Conservation (phyloP, 2,113 vertebrate genomes). For the Tragelaphus strepsiceros region DNA sequence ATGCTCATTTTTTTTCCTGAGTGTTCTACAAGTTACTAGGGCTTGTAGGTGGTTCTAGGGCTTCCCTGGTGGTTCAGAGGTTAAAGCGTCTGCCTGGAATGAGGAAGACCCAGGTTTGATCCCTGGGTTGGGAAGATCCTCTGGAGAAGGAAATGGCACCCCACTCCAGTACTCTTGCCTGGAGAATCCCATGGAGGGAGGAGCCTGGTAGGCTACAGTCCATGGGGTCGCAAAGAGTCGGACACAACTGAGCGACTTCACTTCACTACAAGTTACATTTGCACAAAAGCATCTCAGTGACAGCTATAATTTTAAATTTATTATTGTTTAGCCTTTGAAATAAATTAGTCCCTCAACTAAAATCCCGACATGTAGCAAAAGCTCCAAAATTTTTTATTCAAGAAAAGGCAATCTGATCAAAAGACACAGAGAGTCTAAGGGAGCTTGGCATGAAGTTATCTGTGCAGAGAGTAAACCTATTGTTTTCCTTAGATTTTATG, state of each 20-base stretch:
- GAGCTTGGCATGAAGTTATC: not conserved
- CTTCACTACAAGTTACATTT: not conserved
- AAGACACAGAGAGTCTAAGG: not conserved
- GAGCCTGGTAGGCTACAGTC: too few species aligned
- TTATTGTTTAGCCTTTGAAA: not conserved
- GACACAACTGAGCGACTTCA: too few species aligned
- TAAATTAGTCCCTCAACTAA: not conserved
- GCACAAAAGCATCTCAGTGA: not conserved
- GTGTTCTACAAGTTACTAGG: not conserved
- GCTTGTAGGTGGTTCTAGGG: too few species aligned
- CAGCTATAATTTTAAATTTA: not conserved
- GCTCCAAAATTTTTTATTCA: not conserved
- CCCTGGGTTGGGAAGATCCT: too few species aligned
- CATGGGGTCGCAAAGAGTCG: too few species aligned
- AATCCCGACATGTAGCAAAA: not conserved
- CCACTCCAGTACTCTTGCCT: too few species aligned
- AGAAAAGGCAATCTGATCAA: not conserved
- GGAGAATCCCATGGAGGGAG: too few species aligned
- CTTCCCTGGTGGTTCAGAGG: too few species aligned
- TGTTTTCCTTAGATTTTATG: not conserved
- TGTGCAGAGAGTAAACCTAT: not conserved
- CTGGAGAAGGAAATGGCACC: too few species aligned
- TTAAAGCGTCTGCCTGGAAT: too few species aligned
- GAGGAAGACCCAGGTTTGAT: too few species aligned
- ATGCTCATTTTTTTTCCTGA: not conserved